phyloP scores from a whole-genome alignment of 2,797 vertebrate species.

The Rhinophrynus dorsalis region DNA sequence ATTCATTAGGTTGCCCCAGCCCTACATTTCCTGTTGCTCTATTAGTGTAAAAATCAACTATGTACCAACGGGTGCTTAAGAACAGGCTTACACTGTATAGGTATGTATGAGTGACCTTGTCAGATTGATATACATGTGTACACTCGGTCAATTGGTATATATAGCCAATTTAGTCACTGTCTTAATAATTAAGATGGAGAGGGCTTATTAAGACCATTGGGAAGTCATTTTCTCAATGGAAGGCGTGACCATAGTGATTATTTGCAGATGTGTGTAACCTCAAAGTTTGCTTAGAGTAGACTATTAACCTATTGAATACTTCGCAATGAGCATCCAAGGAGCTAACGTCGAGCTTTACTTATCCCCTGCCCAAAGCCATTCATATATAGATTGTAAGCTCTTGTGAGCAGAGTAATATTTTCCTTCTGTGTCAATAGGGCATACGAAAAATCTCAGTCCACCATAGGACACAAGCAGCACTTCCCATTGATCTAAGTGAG shows the following conservation, averaged over 20 bases:
- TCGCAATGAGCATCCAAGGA: too few species aligned
- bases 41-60: conserved; percentile 25
- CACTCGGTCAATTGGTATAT: neutral
- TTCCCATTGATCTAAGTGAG: too few species aligned
- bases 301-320: too few species aligned
- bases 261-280: conserved; percentile 62
- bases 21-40: conserved; percentile 61
- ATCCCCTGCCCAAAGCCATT: too few species aligned
- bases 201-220: conserved; percentile 21
- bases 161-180: neutral
- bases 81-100: neutral
- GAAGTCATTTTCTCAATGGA: conserved; percentile 38
- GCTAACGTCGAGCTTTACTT: too few species aligned
- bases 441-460: too few species aligned
- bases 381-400: too few species aligned
- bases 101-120: neutral
- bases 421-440: too few species aligned
- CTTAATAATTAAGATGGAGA: conserved; percentile 25
- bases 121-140: too few species aligned
- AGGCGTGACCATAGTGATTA: conserved; percentile 51
- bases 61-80: neutral
- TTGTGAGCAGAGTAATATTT: too few species aligned
- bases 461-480: too few species aligned
- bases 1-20: conserved; percentile 56
- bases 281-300: conserved; percentile 61